Evolutionary conservation across 2,888 invertebrate species (phyloP).

Genomic region (Boloria euphrosyne): DNA sequence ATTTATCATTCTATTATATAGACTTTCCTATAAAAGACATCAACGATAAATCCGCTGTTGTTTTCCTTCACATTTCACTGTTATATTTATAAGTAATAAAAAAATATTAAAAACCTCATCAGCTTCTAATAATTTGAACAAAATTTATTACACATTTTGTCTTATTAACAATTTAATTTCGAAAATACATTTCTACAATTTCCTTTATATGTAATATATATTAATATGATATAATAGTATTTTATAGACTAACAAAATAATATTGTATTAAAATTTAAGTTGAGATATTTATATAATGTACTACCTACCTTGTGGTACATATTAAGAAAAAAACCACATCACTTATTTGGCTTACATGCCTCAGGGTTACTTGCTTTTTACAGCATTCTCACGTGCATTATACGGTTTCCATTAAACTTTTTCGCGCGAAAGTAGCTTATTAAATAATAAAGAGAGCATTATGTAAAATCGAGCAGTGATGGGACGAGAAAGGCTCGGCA

Average conservation of each 20-base stretch:
- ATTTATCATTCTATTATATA: not conserved
- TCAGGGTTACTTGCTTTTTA: constrained; percentile 23
- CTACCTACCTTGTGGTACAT: too few relatives aligned
- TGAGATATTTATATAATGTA: too few relatives aligned
- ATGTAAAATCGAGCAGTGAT: constrained; percentile 42
- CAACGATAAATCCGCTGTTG: constrained; percentile 14
- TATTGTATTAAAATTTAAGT: too few relatives aligned
- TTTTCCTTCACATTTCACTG: not conserved
- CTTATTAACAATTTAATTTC: too few relatives aligned
- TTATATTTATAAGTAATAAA: too few relatives aligned
- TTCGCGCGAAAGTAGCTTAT: constrained; percentile 43
- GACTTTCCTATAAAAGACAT: constrained; percentile 24
- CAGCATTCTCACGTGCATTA: constrained; percentile 31
- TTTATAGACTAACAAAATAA: too few relatives aligned
- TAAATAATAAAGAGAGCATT: constrained; percentile 44
- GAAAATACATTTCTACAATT: too few relatives aligned
- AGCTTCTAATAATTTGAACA: too few relatives aligned
- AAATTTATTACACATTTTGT: too few relatives aligned
- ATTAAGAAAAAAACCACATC: constrained; percentile 8
- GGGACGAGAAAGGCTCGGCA: constrained; percentile 46
- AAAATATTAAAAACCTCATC: too few relatives aligned
- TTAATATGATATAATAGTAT: too few relatives aligned
- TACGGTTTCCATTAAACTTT: constrained; percentile 39
- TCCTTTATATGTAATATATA: too few relatives aligned
- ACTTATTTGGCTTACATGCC: constrained; percentile 29